phyloP scores from a whole-genome alignment of 53 echinoderm and acorn worm species.

The Holothuria leucospilota region DNA sequence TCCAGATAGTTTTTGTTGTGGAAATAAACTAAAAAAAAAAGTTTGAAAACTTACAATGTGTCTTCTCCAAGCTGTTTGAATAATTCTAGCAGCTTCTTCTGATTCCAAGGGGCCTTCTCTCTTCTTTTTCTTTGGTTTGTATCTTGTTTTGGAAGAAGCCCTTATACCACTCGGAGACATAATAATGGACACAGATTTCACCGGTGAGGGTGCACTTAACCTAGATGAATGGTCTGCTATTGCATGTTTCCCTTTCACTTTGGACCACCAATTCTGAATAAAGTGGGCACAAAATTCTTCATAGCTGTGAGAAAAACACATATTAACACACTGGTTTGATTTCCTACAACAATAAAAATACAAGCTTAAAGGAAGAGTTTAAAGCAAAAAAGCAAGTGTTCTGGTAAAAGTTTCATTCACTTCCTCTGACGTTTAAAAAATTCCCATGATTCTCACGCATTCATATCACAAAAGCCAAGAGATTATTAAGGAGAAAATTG shows the following conservation, averaged over 20 bases:
- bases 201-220: constrained; percentile 57
- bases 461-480: no score
- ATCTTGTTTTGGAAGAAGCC: neutral
- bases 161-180: constrained; percentile 57
- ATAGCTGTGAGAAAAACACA: constrained; percentile 66
- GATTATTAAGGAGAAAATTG: no score
- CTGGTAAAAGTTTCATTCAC: no score
- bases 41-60: constrained; percentile 80
- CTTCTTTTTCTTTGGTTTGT: constrained; percentile 68
- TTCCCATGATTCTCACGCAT: no score
- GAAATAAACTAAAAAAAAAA: no score
- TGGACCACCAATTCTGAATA: constrained; percentile 98
- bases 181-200: constrained; percentile 76
- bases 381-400: no score
- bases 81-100: constrained; percentile 80
- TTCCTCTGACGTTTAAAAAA: no score
- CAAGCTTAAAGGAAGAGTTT: no score
- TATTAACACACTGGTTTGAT: neutral
- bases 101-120: constrained; percentile 68
- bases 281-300: constrained; percentile 95
- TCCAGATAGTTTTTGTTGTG: no score
- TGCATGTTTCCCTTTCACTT: constrained; percentile 46
- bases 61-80: constrained; percentile 94
- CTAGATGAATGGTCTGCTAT: neutral
- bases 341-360: no score